A percentile compares a stretch with the other conserved stretches of the same genome.
Conservation (phyloP, 2,888 invertebrate species). For the Melieria picta region DNA sequence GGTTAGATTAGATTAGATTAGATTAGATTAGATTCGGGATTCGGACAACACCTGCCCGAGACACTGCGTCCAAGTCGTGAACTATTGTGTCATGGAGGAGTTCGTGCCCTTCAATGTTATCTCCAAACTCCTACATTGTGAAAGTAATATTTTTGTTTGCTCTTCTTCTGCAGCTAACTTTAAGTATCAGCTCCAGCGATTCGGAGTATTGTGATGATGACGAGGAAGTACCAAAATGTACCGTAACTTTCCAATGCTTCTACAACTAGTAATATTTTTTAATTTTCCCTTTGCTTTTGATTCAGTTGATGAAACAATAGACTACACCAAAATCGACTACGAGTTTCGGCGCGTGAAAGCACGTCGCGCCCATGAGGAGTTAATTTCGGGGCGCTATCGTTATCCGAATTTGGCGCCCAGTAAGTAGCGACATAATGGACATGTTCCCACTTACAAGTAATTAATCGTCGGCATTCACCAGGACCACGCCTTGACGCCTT, state of each 20-base stretch:
- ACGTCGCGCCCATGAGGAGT: constrained; percentile 65
- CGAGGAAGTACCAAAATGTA: constrained; percentile 63
- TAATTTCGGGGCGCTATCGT: constrained; percentile 64
- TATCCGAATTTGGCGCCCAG: constrained; percentile 65
- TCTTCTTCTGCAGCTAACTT: constrained; percentile 54
- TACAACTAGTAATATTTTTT: not conserved
- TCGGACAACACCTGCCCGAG: too few species aligned
- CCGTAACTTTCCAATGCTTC: not conserved
- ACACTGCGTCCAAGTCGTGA: too few species aligned
- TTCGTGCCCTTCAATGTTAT: too few species aligned
- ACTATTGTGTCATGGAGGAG: too few species aligned
- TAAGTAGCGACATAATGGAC: constrained; percentile 39
- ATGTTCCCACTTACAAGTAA: not conserved
- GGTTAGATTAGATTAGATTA: too few species aligned
- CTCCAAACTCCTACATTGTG: too few species aligned
- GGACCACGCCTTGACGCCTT: constrained; percentile 47
- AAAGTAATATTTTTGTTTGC: not conserved
- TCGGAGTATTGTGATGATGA: constrained; percentile 65
- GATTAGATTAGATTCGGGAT: too few species aligned
- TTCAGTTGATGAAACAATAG: constrained; percentile 63
- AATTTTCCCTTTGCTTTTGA: not conserved
- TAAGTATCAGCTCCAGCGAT: constrained; percentile 65
- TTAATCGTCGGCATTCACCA: constrained; percentile 12
- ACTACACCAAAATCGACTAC: constrained; percentile 65
- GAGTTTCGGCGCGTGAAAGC: constrained; percentile 65